phyloP scores from a whole-genome alignment of 1,140 invertebrate species.

The Leptopilina clavipes region DNA sequence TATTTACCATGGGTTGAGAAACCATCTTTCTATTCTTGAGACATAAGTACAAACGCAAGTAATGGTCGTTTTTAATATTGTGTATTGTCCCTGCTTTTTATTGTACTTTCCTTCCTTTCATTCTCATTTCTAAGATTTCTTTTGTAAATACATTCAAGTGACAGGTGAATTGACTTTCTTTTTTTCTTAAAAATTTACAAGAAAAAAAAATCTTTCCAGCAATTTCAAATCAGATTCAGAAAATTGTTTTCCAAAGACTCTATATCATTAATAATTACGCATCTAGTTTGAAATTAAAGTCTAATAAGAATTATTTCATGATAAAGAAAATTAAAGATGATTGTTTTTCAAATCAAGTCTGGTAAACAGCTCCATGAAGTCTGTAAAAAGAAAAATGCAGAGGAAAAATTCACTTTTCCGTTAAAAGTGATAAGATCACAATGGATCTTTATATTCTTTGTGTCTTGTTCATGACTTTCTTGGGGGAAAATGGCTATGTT shows the following conservation, averaged over 20 bases:
- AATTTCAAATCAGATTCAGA: background rate
- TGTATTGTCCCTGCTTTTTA: background rate
- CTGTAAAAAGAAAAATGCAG: background rate
- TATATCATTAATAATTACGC: too few relatives aligned
- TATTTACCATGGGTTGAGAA: constrained; percentile 25
- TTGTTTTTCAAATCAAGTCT: too few relatives aligned
- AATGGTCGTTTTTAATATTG: constrained; percentile 18
- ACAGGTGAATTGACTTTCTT: background rate
- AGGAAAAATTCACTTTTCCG: too few relatives aligned
- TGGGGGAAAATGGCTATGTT: background rate
- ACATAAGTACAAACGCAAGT: background rate
- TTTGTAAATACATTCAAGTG: background rate
- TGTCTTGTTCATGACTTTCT: constrained; percentile 24
- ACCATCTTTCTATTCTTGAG: constrained; percentile 22
- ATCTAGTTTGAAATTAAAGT: too few relatives aligned
- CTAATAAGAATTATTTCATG: too few relatives aligned
- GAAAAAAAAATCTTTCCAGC: background rate
- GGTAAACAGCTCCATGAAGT: too few relatives aligned
- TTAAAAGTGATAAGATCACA: constrained; percentile 16
- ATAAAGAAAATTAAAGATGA: too few relatives aligned
- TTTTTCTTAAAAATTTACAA: background rate
- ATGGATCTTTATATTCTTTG: constrained; percentile 17
- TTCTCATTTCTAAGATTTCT: background rate
- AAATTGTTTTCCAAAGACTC: too few relatives aligned
- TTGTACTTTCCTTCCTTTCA: background rate